Evolutionary conservation across 2,888 invertebrate species (phyloP).

Genomic region (Apotomis turbidana): DNA sequence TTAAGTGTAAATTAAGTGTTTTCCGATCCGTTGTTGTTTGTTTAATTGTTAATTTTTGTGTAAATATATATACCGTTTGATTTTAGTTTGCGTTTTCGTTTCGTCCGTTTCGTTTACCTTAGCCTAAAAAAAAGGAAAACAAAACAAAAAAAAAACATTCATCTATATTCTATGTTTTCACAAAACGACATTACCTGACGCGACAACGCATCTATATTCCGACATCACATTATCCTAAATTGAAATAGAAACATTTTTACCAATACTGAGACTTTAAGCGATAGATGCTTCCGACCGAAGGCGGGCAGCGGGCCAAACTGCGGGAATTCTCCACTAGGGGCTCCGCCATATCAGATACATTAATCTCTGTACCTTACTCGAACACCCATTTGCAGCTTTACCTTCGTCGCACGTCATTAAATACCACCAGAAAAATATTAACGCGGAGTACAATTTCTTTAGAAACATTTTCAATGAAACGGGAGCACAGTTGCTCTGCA

Average conservation of each 20-base stretch:
- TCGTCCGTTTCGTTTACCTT: too few species aligned
- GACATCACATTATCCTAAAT: neutral
- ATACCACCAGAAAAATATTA: slow-evolving; percentile 22
- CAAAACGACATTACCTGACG: neutral
- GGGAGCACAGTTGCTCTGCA: neutral
- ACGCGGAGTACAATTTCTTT: neutral
- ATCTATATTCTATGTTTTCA: too few species aligned
- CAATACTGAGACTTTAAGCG: slow-evolving; percentile 39
- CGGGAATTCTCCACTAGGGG: slow-evolving; percentile 28
- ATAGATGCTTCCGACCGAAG: slow-evolving; percentile 38
- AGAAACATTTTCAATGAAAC: neutral
- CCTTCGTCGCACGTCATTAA: slow-evolving; percentile 33
- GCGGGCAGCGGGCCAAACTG: slow-evolving; percentile 38
- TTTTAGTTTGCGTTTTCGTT: too few species aligned
- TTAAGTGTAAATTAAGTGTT: too few species aligned
- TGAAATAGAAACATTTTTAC: slow-evolving; percentile 35
- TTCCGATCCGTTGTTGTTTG: too few species aligned
- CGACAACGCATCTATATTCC: neutral
- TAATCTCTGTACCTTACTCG: slow-evolving; percentile 38
- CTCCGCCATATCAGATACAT: slow-evolving; percentile 37
- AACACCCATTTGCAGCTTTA: slow-evolving; percentile 38
- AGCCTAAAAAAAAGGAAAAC: too few species aligned
- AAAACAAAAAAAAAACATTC: too few species aligned
- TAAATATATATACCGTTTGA: too few species aligned
- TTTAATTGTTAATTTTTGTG: too few species aligned